Base-by-base conservation (phyloP, 1,140 invertebrate species). In the Heliconius hewitsoni region DNA sequence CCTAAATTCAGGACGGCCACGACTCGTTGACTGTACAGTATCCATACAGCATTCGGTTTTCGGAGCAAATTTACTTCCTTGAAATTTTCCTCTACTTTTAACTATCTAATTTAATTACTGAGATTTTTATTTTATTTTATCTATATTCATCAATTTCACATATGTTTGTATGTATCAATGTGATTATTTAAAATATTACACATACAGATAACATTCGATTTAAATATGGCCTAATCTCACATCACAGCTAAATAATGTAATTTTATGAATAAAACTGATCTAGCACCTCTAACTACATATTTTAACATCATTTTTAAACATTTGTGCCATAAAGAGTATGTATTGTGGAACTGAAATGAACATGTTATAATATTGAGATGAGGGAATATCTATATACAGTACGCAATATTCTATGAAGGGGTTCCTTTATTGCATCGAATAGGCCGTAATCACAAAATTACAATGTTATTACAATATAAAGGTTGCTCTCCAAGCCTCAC, bases 261-360 rank as follows among this genome's bases (percentile, higher is more conserved):
- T 8, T n/a, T 16, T 13, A 46, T 60, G 57, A 60, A 60, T 60
- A 60, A 60, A 60, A 60, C 57, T 60, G 57, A 23, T 11, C 57
- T 60, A 60, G 60, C 60, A 66, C 60, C 60, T 66, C 60, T 30
- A 66, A 11, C 50, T 9, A 66, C 60, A 27, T 16, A n/a, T 16
- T 3, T 66, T 16, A 66, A 66, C 23, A 4, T 66, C 27, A 66
- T 30, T 66, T 66, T 27, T 66, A 27, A 66, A 66, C 16, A 16
- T 66, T 66, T 66, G 60, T 66, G 60, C 60, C 30, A 66, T 66
- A 66, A 66, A 66, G 27, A 60, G 13, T n/a, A 66, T 23, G 19
- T 57, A 9, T 11, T 11, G 19, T 57, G 8, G 55, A 30, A 66
- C 27, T 27, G 23, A 66, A 66, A 6, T 13, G 11, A 60, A 60